Conservation (phyloP, 2,113 vertebrate genomes). For the Melanerpes aurifrons region DNA sequence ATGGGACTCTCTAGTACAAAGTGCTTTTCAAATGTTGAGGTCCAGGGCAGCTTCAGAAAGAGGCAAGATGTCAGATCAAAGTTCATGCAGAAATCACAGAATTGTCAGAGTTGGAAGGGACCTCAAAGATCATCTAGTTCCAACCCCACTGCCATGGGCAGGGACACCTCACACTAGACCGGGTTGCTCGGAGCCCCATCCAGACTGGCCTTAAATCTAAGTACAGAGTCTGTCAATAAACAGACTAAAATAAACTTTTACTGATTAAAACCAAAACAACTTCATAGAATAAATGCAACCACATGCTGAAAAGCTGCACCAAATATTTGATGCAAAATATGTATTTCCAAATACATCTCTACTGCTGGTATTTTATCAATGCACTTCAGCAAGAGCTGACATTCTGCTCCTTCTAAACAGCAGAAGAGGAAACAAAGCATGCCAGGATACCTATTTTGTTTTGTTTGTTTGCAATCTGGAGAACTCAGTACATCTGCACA, state of each 20-base stretch:
- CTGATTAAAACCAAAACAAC: not conserved
- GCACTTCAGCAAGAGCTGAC: not conserved
- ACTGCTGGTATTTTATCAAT: not conserved
- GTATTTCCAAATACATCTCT: not conserved
- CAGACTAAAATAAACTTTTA: not conserved
- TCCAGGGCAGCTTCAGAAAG: not conserved
- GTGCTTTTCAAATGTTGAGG: not conserved
- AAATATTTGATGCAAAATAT: not conserved
- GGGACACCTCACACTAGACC: too few relatives aligned
- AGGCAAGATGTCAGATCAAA: not conserved
- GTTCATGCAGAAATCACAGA: not conserved
- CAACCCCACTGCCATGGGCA: too few relatives aligned
- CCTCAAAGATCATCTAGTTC: too few relatives aligned
- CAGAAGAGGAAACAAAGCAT: not conserved
- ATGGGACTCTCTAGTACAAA: not conserved
- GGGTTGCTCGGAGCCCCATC: too few relatives aligned
- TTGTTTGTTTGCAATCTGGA: not conserved
- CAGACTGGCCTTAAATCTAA: not conserved
- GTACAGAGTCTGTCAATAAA: not conserved
- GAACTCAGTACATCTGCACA: slow-evolving; percentile 33
- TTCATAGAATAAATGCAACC: not conserved
- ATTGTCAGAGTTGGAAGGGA: too few relatives aligned
- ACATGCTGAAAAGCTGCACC: not conserved
- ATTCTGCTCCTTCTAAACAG: not conserved
- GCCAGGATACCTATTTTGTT: not conserved